A percentile compares a stretch with the other conserved stretches of the same genome.
Conservation (phyloP, 2,797 vertebrate species). For the Phrynocephalus guinanensis region DNA sequence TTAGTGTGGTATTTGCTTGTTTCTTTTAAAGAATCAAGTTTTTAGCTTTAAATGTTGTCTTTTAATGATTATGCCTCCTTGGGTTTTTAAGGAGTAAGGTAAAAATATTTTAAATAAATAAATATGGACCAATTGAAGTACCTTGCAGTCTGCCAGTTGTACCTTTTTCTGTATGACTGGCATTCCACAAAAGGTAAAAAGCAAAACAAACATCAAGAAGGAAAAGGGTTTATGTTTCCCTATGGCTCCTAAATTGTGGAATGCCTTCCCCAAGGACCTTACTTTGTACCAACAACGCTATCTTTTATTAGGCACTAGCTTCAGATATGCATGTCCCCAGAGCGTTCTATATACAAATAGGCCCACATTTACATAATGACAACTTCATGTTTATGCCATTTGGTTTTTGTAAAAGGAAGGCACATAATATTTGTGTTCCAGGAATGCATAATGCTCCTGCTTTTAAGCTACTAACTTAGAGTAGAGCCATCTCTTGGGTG, state of each 20-base stretch:
- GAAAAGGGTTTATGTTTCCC: background rate
- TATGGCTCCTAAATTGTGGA: background rate
- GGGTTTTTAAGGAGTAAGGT: too few relatives aligned
- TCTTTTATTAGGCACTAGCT: background rate
- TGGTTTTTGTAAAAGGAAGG: background rate
- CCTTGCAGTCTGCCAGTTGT: background rate
- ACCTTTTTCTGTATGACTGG: background rate
- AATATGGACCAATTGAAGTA: background rate
- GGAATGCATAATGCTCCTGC: background rate
- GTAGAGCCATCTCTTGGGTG: background rate
- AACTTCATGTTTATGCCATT: background rate
- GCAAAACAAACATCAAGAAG: background rate
- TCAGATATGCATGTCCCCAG: background rate
- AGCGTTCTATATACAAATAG: background rate
- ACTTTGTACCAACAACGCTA: background rate
- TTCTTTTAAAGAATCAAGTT: too few relatives aligned
- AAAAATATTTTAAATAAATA: background rate
- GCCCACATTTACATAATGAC: background rate
- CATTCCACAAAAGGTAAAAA: background rate
- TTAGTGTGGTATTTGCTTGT: too few relatives aligned
- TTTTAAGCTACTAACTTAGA: background rate
- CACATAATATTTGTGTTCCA: background rate
- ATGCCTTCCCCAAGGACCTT: background rate
- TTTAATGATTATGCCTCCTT: too few relatives aligned
- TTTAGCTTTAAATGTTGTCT: too few relatives aligned